phyloP scores from a whole-genome alignment of 2,113 vertebrate species.

The Oryzias woworae region DNA sequence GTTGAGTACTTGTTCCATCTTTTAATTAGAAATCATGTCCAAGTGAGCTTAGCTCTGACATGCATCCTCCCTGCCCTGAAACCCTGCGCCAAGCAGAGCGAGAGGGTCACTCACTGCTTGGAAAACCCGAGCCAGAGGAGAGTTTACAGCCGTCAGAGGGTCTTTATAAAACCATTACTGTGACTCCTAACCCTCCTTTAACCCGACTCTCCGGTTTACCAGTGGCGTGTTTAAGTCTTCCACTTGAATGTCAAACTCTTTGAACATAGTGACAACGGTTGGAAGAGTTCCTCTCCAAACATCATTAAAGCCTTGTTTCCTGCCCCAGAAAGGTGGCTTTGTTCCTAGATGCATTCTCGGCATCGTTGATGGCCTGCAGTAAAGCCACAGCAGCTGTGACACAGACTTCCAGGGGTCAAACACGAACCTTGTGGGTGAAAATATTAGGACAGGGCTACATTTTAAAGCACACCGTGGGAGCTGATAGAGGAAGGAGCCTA shows the following conservation, averaged over 20 bases:
- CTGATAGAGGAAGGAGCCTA: too few species aligned
- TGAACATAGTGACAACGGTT: constrained; percentile 42
- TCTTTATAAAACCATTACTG: constrained; percentile 63
- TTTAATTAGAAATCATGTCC: constrained; percentile 50
- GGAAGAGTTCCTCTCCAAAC: constrained; percentile 55
- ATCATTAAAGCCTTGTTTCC: constrained; percentile 54
- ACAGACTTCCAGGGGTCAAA: constrained; percentile 5
- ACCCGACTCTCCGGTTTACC: constrained; percentile 11
- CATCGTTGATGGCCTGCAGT: constrained; percentile 17
- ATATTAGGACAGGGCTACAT: constrained; percentile 3
- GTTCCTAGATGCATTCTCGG: constrained; percentile 37
- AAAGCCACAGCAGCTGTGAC: constrained; percentile 41
- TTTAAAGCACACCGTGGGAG: too few species aligned
- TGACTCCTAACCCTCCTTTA: not conserved
- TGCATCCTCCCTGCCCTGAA: constrained; percentile 27
- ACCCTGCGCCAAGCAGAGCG: constrained; percentile 20
- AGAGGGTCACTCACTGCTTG: constrained; percentile 53
- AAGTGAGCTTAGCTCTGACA: constrained; percentile 37
- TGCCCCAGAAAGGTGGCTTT: constrained; percentile 38
- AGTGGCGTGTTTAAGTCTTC: constrained; percentile 33
- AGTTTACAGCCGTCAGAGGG: constrained; percentile 43
- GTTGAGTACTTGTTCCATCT: constrained; percentile 42
- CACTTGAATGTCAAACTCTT: constrained; percentile 54
- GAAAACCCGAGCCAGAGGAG: constrained; percentile 28
- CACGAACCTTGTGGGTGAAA: not conserved